Percentiles rank a stretch among this genome's conserved stretches.
Evolutionary conservation across 2,113 vertebrate genomes (phyloP).

Genomic region (Benitochromis conjunctus): DNA sequence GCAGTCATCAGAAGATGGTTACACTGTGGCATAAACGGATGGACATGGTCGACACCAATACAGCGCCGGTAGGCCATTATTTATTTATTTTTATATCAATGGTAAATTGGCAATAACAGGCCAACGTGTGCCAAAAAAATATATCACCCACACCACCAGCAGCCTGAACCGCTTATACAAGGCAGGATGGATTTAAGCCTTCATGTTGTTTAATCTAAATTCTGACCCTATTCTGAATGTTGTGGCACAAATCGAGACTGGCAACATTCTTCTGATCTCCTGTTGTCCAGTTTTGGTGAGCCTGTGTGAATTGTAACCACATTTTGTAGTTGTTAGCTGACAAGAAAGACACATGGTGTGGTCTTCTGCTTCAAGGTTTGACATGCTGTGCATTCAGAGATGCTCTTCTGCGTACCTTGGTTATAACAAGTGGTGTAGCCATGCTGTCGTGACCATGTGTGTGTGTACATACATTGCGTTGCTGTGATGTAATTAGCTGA

Average conservation of each 20-base stretch:
- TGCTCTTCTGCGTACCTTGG: not conserved
- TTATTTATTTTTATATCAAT: not conserved
- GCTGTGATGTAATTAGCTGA: not conserved
- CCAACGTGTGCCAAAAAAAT: not conserved
- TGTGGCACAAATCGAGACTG: not conserved
- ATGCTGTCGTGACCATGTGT: not conserved
- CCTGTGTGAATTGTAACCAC: not conserved
- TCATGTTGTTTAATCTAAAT: not conserved
- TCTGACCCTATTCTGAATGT: not conserved
- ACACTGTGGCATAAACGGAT: not conserved
- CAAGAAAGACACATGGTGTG: not conserved
- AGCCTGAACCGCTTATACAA: not conserved
- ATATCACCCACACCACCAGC: not conserved
- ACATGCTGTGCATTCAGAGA: not conserved
- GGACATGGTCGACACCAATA: not conserved
- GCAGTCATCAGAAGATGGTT: not conserved
- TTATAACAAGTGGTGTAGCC: not conserved
- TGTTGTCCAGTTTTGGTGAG: not conserved
- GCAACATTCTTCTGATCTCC: not conserved
- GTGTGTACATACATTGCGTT: not conserved
- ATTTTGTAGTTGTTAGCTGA: not conserved
- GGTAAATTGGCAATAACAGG: not conserved
- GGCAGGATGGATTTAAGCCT: not conserved
- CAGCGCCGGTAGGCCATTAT: fast-evolving
- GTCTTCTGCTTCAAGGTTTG: fast-evolving